Conservation (phyloP, 2,113 vertebrate genomes). For the Chaenogobius annularis region DNA sequence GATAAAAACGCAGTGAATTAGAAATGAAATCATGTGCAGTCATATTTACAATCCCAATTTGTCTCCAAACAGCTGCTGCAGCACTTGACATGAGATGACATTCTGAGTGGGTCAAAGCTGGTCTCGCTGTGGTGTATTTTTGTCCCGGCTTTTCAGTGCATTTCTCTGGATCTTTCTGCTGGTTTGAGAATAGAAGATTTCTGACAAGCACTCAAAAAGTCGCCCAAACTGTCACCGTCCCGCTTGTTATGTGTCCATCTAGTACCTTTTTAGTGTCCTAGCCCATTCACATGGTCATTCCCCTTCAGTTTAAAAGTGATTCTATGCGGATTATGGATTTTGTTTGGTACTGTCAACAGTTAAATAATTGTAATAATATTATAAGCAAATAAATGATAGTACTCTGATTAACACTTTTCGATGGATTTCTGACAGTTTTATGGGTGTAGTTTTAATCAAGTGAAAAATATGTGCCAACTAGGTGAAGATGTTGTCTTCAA, state of each 20-base stretch:
- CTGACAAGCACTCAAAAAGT: constrained; percentile 3
- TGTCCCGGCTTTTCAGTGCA: constrained; percentile 11
- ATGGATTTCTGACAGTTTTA: too few relatives aligned
- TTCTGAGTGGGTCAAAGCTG: constrained; percentile 53
- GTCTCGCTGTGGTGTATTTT: constrained; percentile 11
- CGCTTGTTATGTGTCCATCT: constrained; percentile 5
- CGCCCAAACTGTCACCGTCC: not conserved
- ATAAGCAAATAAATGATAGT: too few relatives aligned
- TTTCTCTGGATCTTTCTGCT: not conserved
- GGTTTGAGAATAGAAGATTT: not conserved
- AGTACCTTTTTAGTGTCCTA: not conserved
- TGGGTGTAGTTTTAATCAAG: too few relatives aligned
- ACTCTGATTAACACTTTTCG: too few relatives aligned
- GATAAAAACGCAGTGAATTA: constrained; percentile 45
- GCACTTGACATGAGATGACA: constrained; percentile 60
- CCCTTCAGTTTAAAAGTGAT: not conserved
- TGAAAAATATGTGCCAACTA: too few relatives aligned
- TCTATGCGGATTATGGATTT: not conserved
- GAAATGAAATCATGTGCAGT: constrained; percentile 20
- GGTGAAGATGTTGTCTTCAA: too few relatives aligned
- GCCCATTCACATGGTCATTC: not conserved
- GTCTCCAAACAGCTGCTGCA: constrained; percentile 54
- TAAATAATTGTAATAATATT: not conserved
- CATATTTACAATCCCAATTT: constrained; percentile 26
- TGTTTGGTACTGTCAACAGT: not conserved